These are phyloP conservation scores for Cephus rjabovi DNA, from an alignment of 2,888 invertebrate genomes.

Conservation along the genomic window DNA sequence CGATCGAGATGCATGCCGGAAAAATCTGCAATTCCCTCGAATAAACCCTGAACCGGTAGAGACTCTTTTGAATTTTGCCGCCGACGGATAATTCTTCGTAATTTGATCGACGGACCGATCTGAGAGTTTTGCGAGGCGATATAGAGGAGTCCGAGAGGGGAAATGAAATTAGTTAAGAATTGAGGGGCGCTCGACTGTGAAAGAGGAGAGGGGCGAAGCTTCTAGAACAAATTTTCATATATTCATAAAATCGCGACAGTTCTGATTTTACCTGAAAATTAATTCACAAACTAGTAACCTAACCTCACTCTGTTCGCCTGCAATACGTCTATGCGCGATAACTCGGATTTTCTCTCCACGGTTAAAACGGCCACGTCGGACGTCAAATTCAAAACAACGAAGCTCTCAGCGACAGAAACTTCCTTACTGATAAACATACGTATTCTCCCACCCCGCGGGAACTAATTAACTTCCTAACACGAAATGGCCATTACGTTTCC, in stretches of 20 bases:
- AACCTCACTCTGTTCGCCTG: background rate
- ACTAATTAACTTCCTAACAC: constrained; percentile 64
- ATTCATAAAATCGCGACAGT: background rate
- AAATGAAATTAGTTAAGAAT: background rate
- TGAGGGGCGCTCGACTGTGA: no score
- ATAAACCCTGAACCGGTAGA: background rate
- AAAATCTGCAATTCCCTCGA: background rate
- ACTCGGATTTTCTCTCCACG: background rate
- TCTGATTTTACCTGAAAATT: background rate
- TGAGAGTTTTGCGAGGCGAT: background rate
- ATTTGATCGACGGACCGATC: background rate
- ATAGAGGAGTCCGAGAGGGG: background rate
- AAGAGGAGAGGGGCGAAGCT: background rate
- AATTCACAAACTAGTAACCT: background rate
- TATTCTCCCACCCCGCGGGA: constrained; percentile 34
- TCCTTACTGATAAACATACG: constrained; percentile 33
- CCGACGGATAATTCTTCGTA: background rate
- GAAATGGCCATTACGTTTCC: constrained; percentile 58
- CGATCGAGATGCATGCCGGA: background rate
- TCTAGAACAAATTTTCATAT: background rate
- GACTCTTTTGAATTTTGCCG: background rate
- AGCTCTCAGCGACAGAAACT: constrained; percentile 37
- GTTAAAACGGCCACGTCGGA: background rate
- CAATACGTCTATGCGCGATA: background rate
- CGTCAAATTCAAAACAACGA: constrained; percentile 43